Evolutionary conservation across 2,113 vertebrate genomes (phyloP), one percentile per base, ranked within the genome.

Genomic region (Dipodomys spectabilis): DNA sequence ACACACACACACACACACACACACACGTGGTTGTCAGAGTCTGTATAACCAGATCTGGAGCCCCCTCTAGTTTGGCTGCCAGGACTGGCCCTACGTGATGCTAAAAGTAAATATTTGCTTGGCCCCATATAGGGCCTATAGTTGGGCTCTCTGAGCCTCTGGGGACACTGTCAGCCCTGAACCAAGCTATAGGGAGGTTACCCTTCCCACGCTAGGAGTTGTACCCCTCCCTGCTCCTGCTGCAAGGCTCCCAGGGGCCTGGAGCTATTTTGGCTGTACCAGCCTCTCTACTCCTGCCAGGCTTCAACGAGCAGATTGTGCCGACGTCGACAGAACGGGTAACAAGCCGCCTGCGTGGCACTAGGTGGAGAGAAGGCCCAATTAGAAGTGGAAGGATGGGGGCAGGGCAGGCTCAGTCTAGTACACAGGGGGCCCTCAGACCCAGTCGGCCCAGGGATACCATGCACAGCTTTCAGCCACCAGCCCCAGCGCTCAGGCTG

Each of bases 291-390:
- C 20, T 73, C 65, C 60, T 0, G 3, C 84, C 73, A 82, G 86
- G 84, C 92, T 94, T 65, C 65, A 60, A 88, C 1, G 75, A 96
- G 73, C 78, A 89, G 93, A 95, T 90, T 82, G 73, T 94, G 92
- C 93, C 4, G 7, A 93, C 5, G 22, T 87, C 32, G 53, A 92
- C 93, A 79, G 77, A 93, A 89, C 6, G 5, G 72, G 35, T 72
- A 74, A 67, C 0, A 3, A 65, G 93, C 35, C 0, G 64, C 67
- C 49, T 0, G 10, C 0, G 3, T 64, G 91, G 64, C n/a, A 13
- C 25, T 82, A 85, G 93, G 84, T 89, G 67, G 83, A 44, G 83
- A 94, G 72, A 82, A 92, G 73, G 60, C 69, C 93, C 87, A 94
- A 82, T 92, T 79, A 93, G 60, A 82, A 79, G 65, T 74, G 65